Base-by-base conservation (phyloP, 2,888 invertebrate species). In the Cryptosula pallasiana region DNA sequence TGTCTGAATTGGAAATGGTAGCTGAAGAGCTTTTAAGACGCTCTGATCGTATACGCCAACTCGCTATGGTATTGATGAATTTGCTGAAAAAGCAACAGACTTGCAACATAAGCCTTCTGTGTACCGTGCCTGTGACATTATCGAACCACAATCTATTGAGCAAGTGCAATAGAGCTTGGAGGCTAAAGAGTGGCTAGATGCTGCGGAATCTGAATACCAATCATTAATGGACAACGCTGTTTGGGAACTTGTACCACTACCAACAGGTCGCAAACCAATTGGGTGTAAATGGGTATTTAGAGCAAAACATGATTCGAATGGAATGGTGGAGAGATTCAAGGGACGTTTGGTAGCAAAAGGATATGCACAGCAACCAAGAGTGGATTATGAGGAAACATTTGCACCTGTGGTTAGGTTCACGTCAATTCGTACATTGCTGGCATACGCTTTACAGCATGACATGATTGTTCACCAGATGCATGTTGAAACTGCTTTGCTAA, bases 331-430 rank as follows among this genome's bases (percentile, higher is more conserved):
- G n/a, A 55, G n/a, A 58, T 71, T 16, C 27, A 71, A 71, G 25
- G 63, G 29, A n/a, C 9, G 73, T n/a, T 34, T 77, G 35, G 74
- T 75, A 1, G 75, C 74, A 13, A 73, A 74, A 32, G 76, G 76
- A 5, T 77, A 29, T 70, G 3, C 63, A 1, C 75, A 77, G 34
- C 0, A 75, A 35, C 36, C 35, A 25, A 73, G 76, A n/a, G 71
- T 79, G 5, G 77, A 78, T 69, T 77, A 74, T 69, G 71, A 58
- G 34, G 76, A 78, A 71, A 78, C 76, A 23, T 78, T 76, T 57
- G 69, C 74, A 0, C 78, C 78, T 25, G 76, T 76, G 16, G 74
- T 76, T 3, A 34, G 71, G 5, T 73, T 73, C 20, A 63, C 57
- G 27, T n/a, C n/a, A n/a, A n/a, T n/a, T n/a, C n/a, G n/a, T n/a